Percentiles rank a stretch among this genome's conserved stretches.
Evolutionary conservation across 2,113 vertebrate species (phyloP).

Genomic region (Oreochromis spilurus): DNA sequence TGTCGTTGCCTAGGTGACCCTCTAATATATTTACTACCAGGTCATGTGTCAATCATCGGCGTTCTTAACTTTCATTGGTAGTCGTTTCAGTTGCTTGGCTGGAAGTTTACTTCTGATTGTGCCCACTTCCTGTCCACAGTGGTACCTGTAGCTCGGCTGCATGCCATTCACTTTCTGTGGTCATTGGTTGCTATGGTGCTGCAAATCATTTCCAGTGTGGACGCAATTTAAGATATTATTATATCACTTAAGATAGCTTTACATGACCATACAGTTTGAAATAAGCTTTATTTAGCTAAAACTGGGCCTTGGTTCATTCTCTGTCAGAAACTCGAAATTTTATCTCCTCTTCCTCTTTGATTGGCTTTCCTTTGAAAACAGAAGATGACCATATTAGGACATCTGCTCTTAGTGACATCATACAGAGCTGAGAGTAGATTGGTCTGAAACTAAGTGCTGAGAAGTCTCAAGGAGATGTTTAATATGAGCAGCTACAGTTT

Average conservation of each 20-base stretch:
- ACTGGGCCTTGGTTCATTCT: background rate
- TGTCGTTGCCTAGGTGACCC: background rate
- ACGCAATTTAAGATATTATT: background rate
- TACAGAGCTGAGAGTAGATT: background rate
- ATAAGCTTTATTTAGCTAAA: background rate
- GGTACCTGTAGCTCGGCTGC: background rate
- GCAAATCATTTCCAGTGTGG: background rate
- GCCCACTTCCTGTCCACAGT: background rate
- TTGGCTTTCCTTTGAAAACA: background rate
- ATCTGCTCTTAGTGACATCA: background rate
- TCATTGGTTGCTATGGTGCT: background rate
- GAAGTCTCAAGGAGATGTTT: background rate
- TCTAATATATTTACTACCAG: background rate
- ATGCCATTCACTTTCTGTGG: background rate
- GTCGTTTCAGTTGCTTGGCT: background rate
- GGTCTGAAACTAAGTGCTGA: background rate
- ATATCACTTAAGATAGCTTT: background rate
- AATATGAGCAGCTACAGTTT: background rate
- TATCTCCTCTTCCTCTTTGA: background rate
- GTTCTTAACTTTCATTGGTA: background rate
- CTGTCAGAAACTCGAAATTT: background rate
- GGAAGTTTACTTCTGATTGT: background rate
- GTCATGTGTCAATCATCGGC: background rate
- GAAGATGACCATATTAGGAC: background rate
- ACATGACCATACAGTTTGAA: background rate